Evolutionary conservation across 1,140 invertebrate genomes (phyloP).

Genomic region (Tenebrio molitor): DNA sequence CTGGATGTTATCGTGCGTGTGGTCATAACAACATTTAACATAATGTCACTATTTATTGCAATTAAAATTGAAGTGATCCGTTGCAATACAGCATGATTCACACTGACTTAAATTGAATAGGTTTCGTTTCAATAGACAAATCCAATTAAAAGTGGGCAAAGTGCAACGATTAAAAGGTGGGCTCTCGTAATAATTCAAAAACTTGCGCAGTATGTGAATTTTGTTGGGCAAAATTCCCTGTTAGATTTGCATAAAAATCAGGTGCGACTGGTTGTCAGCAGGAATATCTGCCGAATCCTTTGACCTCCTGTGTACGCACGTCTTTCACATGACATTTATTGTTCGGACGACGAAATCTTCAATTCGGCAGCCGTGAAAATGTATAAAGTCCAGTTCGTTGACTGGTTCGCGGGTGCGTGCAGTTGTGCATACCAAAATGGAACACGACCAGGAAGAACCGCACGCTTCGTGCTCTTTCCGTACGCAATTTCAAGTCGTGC

Average conservation of each 20-base stretch:
- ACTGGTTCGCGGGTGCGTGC: slow-evolving; percentile 19
- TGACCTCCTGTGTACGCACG: too few species aligned
- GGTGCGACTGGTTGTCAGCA: too few species aligned
- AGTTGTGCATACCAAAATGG: slow-evolving; percentile 34
- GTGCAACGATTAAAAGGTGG: slow-evolving; percentile 13
- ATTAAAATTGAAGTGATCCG: too few species aligned
- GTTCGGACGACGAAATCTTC: too few species aligned
- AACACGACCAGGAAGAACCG: slow-evolving; percentile 27
- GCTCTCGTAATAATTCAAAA: neutral
- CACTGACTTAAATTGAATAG: slow-evolving; percentile 20
- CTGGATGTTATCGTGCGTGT: too few species aligned
- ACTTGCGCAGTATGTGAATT: too few species aligned
- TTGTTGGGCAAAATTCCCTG: too few species aligned
- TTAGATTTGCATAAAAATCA: too few species aligned
- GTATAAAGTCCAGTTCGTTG: slow-evolving; percentile 34
- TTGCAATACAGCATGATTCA: too few species aligned
- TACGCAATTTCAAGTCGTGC: slow-evolving; percentile 35
- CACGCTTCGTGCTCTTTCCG: slow-evolving; percentile 36
- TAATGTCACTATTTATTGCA: slow-evolving; percentile 3
- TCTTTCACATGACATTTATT: too few species aligned
- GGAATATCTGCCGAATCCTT: too few species aligned
- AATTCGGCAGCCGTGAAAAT: neutral
- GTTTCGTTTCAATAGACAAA: slow-evolving; percentile 12
- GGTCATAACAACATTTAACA: too few species aligned
- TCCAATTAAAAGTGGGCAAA: neutral